Evolutionary conservation across 2,797 vertebrate genomes (phyloP).

Genomic region (Oceanodroma leucorhoa): DNA sequence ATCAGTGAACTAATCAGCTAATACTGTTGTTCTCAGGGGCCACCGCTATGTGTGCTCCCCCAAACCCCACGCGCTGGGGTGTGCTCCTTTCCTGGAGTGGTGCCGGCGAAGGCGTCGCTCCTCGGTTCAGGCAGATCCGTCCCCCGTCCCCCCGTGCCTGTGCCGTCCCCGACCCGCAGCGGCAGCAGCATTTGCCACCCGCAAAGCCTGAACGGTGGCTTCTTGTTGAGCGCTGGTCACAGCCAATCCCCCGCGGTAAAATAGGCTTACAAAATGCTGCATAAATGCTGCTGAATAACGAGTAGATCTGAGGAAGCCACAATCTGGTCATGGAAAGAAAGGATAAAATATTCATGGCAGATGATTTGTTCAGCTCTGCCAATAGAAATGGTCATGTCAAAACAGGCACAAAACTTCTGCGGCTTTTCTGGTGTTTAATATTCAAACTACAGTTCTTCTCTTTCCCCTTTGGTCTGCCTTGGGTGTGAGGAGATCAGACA

Average conservation of each 20-base stretch:
- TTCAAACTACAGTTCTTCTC: not conserved
- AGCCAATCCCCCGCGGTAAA: not conserved
- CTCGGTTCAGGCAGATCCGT: rapidly evolving
- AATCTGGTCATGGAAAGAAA: not conserved
- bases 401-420: not conserved
- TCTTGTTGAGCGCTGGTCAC: not conserved
- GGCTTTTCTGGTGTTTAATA: not conserved
- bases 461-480: not conserved
- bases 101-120: rapidly evolving
- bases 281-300: not conserved
- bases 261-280: not conserved
- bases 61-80: rapidly evolving
- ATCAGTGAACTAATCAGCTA: not conserved
- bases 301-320: not conserved
- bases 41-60: rapidly evolving
- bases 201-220: not conserved
- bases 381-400: not conserved
- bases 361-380: not conserved
- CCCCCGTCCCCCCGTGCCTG: too few relatives aligned
- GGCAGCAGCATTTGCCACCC: not conserved
- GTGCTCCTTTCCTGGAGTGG: rapidly evolving
- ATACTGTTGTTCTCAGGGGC: rapidly evolving
- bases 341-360: not conserved
- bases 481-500: not conserved
- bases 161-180: rapidly evolving